Evolutionary conservation across 1,140 invertebrate species (phyloP).

Genomic region (Drosophila virilis): DNA sequence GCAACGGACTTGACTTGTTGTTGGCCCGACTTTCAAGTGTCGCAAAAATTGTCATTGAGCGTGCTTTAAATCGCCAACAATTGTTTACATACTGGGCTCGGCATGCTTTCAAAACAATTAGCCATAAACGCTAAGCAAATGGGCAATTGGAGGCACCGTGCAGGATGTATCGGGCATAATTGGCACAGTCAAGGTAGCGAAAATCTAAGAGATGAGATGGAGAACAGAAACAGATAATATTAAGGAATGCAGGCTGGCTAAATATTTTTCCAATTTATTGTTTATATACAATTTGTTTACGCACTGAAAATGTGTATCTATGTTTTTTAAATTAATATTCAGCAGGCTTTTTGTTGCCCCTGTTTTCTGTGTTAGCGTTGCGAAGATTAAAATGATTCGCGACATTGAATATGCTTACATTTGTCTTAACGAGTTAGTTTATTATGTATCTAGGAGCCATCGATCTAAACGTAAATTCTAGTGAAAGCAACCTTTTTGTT

Average conservation of each 20-base stretch:
- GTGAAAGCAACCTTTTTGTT: no score
- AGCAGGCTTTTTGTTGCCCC: no score
- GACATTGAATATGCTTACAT: no score
- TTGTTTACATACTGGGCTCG: slow-evolving; percentile 13
- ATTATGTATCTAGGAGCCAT: no score
- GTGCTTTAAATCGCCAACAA: slow-evolving; percentile 19
- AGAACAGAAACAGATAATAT: background rate
- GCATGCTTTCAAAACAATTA: slow-evolving; percentile 33
- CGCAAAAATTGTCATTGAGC: slow-evolving; percentile 45
- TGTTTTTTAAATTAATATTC: no score
- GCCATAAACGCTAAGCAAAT: slow-evolving; percentile 28
- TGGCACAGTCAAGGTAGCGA: slow-evolving; percentile 6
- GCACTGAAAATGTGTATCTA: no score
- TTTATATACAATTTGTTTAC: background rate
- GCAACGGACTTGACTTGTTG: slow-evolving; percentile 21
- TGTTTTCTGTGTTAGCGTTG: no score
- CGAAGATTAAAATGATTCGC: no score
- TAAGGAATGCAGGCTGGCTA: background rate
- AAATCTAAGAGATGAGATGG: background rate
- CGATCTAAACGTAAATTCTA: no score
- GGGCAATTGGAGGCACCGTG: slow-evolving; percentile 21
- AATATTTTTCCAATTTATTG: background rate
- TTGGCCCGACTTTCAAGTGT: slow-evolving; percentile 29
- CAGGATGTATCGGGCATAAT: slow-evolving; percentile 6
- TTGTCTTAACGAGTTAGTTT: no score